phyloP scores from a whole-genome alignment of 2,888 invertebrate genomes.

The Shargacucullia verbasci region DNA sequence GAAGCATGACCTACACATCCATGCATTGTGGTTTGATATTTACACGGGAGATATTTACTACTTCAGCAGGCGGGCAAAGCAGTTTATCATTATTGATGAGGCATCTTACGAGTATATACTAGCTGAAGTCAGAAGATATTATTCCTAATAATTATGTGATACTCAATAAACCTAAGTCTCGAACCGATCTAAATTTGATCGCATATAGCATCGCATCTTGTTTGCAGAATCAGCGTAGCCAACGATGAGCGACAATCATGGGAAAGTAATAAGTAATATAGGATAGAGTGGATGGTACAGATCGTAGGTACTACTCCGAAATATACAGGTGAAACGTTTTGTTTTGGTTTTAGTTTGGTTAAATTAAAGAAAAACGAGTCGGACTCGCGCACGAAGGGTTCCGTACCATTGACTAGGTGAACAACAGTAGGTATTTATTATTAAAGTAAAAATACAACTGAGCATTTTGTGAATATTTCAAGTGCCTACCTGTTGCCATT shows the following conservation, averaged over 20 bases:
- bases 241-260: not conserved
- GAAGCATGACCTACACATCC: conserved; percentile 95
- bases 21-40: conserved; percentile 99
- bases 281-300: too few relatives aligned
- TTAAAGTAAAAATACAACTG: too few relatives aligned
- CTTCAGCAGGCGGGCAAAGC: conserved; percentile 96
- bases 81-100: conserved; percentile 96
- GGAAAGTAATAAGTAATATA: not conserved
- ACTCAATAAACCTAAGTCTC: conserved; percentile 3
- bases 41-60: conserved; percentile 98
- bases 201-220: not conserved
- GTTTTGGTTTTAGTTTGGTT: too few relatives aligned
- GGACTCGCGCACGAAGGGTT: too few relatives aligned
- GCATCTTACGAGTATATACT: conserved; percentile 92
- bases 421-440: too few relatives aligned
- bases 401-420: too few relatives aligned
- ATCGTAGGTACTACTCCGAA: too few relatives aligned
- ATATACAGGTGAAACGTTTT: too few relatives aligned
- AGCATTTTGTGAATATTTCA: too few relatives aligned
- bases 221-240: not conserved
- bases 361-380: too few relatives aligned
- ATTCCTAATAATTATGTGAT: conserved; percentile 88
- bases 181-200: conserved; percentile 18
- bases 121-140: conserved; percentile 93
- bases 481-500: too few relatives aligned